A percentile compares a stretch with the other conserved stretches of the same genome.
Evolutionary conservation across 2,797 vertebrate genomes (phyloP).

Genomic region (Gymnoscopelus braueri): DNA sequence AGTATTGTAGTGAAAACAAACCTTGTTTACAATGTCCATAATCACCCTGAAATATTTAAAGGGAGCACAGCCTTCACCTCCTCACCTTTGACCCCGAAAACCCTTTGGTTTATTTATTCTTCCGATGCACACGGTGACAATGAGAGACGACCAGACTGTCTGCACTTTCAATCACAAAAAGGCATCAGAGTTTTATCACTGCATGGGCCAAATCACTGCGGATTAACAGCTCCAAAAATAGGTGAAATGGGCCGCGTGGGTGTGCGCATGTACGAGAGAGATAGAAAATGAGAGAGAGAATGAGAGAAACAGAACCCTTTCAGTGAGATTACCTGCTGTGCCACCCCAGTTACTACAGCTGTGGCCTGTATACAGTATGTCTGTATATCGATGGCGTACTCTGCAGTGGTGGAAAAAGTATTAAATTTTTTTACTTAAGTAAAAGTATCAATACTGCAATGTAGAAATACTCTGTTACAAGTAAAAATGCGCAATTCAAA

Average conservation of each 20-base stretch:
- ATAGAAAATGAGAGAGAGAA: neutral
- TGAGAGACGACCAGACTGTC: conserved; percentile 29
- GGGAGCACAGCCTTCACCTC: neutral
- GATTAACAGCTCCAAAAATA: conserved; percentile 73
- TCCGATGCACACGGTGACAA: conserved; percentile 7
- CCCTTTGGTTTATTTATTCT: conserved; percentile 15
- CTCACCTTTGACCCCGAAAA: conserved; percentile 40
- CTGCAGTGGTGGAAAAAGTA: neutral
- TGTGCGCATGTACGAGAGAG: conserved; percentile 11
- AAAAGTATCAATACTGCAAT: too few species aligned
- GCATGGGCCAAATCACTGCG: conserved; percentile 56
- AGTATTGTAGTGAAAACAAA: neutral
- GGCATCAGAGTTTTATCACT: conserved; percentile 61
- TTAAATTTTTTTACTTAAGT: too few species aligned
- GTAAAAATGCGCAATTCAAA: too few species aligned
- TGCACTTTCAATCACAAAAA: conserved; percentile 52
- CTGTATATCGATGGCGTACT: conserved; percentile 31
- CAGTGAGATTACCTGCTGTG: conserved; percentile 35
- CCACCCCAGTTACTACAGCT: conserved; percentile 25
- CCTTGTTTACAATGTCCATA: neutral
- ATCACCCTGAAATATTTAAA: conserved; percentile 2
- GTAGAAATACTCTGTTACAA: too few species aligned
- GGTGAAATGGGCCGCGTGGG: conserved; percentile 34
- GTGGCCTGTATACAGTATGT: conserved; percentile 29
- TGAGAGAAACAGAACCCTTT: conserved; percentile 28